Evolutionary conservation across 2,888 invertebrate species (phyloP).

Genomic region (Drosophila phalerata): DNA sequence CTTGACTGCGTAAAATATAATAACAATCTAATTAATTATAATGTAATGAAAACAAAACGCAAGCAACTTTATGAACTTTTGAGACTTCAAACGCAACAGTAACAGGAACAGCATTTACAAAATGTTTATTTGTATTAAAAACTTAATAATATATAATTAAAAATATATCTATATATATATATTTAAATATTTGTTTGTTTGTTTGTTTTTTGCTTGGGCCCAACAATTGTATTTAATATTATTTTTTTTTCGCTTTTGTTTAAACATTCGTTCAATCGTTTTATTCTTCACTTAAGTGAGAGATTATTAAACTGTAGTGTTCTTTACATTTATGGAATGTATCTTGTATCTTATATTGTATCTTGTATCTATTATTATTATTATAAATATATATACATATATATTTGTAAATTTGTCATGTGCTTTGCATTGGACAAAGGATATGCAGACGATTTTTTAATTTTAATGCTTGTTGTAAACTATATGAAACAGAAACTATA

Average conservation of each 20-base stretch:
- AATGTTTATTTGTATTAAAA: constrained; percentile 63
- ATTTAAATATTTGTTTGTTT: constrained; percentile 11
- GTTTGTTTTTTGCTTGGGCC: constrained; percentile 37
- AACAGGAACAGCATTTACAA: constrained; percentile 80
- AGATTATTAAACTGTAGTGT: constrained; percentile 70
- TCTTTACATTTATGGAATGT: constrained; percentile 13
- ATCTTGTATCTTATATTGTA: constrained; percentile 11
- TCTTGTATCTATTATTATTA: constrained; percentile 4
- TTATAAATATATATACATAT: constrained; percentile 12
- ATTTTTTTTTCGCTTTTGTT: constrained; percentile 46
- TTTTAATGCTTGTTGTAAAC: constrained; percentile 63
- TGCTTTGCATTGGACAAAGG: constrained; percentile 7
- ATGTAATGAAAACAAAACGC: constrained; percentile 19
- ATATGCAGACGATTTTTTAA: constrained; percentile 26
- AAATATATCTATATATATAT: constrained; percentile 11
- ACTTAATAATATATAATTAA: constrained; percentile 18
- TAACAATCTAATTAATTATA: constrained; percentile 16
- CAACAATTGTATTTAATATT: constrained; percentile 45
- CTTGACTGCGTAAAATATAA: constrained; percentile 23
- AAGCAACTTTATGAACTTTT: constrained; percentile 68
- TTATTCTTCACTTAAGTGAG: constrained; percentile 68
- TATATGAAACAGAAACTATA: constrained; percentile 34
- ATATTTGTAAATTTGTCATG: constrained; percentile 3
- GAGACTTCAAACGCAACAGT: constrained; percentile 81
- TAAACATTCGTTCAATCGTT: constrained; percentile 37